Base-by-base conservation (phyloP, 2,113 vertebrate genomes). In the Misgurnus anguillicaudatus region DNA sequence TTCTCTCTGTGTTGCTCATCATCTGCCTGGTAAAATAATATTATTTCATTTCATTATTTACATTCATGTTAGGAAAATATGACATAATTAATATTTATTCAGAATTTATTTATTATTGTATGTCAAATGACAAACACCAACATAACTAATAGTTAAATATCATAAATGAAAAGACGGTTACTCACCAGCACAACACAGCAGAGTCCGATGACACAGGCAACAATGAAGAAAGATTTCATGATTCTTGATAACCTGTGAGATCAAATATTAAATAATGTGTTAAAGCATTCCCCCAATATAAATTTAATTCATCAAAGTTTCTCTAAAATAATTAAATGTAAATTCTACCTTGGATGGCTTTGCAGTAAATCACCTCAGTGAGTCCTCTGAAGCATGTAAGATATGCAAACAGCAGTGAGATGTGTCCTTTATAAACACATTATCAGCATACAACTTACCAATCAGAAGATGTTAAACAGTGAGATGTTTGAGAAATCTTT, bases 141-240 rank as follows among this genome's bases (percentile, higher is more conserved):
- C 24, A 72, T 19, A 3, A 17, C n/a, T n/a, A n/a, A n/a, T n/a
- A n/a, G n/a, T n/a, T 31, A 3, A 31, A 31, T 31, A 31, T 31
- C 24, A 31, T 1, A 31, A 31, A 31, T 31, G 24, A 31, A 16
- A 5, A 5, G 7, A 19, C n/a, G 16, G 51, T 10, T 61, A 45
- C 71, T 74, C 38, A 74, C 71, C 21, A 62, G 57, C 6, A 61
- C 71, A 0, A 55, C 57, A 74, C 71, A 74, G 8, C 39, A 74
- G 57, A 74, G 57, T 13, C 38, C 71, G 14, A 74, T 10, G 19
- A 62, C 64, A 24, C 53, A 47, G 1, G 41, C 38, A 8, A 75
- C 39, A 21, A 51, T 9, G 9, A 61, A 42, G 9, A 45, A 60
- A 58, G 68, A 55, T 39, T 84, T 57, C 55, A 70, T 24, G 24